These are phyloP conservation scores for Stomorhina lunata DNA, from an alignment of 2,888 invertebrate species.

Conservation along the genomic window DNA sequence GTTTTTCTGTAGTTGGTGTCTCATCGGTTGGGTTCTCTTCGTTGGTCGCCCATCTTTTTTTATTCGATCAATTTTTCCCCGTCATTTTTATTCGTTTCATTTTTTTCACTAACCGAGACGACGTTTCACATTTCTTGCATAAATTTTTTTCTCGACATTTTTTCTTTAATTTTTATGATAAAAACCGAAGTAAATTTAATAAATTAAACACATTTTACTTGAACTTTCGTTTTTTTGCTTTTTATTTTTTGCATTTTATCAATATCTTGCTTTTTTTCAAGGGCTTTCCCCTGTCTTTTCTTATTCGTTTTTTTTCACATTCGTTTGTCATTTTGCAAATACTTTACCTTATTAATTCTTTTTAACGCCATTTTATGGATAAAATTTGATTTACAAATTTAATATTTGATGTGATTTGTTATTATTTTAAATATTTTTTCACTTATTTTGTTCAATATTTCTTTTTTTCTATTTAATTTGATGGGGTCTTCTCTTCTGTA, in stretches of 20 bases:
- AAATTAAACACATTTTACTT: slow-evolving; percentile 58
- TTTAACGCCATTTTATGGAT: slow-evolving; percentile 92
- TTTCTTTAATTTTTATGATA: not conserved
- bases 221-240: not conserved
- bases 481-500: slow-evolving; percentile 57
- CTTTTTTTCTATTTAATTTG: slow-evolving; percentile 53
- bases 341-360: slow-evolving; percentile 93
- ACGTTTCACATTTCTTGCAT: slow-evolving; percentile 78
- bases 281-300: slow-evolving; percentile 59
- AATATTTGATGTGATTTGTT: slow-evolving; percentile 60
- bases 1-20: slow-evolving; percentile 57
- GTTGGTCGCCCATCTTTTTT: slow-evolving; percentile 68
- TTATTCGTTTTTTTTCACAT: slow-evolving; percentile 62
- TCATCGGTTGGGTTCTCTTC: slow-evolving; percentile 64
- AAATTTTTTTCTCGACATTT: slow-evolving; percentile 66
- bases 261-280: slow-evolving; percentile 67
- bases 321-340: slow-evolving; percentile 63
- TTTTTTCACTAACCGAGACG: slow-evolving; percentile 52
- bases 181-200: slow-evolving; percentile 12
- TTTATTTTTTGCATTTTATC: slow-evolving; percentile 66
- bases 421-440: slow-evolving; percentile 66
- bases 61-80: slow-evolving; percentile 70
- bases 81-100: slow-evolving; percentile 73
- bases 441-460: slow-evolving; percentile 46
- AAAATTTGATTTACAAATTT: slow-evolving; percentile 75